Evolutionary conservation across 2,888 invertebrate genomes (phyloP), one percentile per base, ranked within the genome.

Genomic region (Oxyscelio sp.): DNA sequence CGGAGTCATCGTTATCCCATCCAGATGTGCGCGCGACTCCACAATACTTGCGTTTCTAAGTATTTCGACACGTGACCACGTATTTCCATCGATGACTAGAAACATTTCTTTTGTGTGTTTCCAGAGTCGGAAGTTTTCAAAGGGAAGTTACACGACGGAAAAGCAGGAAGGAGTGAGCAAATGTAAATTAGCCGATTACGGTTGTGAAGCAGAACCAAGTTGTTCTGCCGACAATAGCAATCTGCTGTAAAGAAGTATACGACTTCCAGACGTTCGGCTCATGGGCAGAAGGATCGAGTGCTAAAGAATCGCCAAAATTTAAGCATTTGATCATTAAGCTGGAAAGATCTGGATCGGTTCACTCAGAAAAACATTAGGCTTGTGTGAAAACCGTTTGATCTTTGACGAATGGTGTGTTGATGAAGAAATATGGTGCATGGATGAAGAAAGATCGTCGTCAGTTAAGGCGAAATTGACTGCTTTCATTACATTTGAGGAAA

Each of bases 61-160:
- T 70, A 79, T 65, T 66, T 17, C 48, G 22, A 45, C 31, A 48
- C 65, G 45, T 17, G 58, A 45, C 15, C 56, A 34, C 73, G 66
- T 24, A 80, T 48, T 73, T 58, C 66, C 66, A 63, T 45, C 48
- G 52, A 24, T 74, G 81, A 81, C 61, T 74, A 40, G 43, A 48
- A 74, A 54, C 48, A 48, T 74, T 80, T 81, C 15, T 27, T 71
- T 65, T 71, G 21, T 54, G 19, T 50, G 58, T 50, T 27, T n/a
- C 9, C 58, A 6, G 19, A 40, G 80, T 73, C 80, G 80, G 80
- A 74, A 80, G 66, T 54, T 38, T 73, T 80, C 80, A 80, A 80
- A 80, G 73, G 63, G 61, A 79, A 71, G 48, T 56, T 43, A 43
- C 58, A 45, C 24, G 38, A 71, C 50, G 71, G 71, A 73, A 80